phyloP scores from a whole-genome alignment of 2,888 invertebrate genomes.

The Celastrina argiolus region DNA sequence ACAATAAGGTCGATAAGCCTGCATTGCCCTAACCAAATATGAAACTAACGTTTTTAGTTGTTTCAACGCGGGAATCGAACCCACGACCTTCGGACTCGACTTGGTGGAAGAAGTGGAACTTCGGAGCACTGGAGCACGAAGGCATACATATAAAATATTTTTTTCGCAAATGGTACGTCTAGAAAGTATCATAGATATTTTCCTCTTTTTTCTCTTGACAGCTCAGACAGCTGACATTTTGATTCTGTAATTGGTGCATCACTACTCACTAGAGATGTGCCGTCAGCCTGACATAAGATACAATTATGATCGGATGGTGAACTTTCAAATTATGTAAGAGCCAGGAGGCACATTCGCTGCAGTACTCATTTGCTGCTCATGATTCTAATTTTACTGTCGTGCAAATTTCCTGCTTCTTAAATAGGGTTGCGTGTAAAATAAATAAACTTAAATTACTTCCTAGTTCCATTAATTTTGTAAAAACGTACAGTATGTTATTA shows the following conservation, averaged over 20 bases:
- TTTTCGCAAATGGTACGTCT: neutral
- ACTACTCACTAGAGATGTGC: constrained; percentile 1
- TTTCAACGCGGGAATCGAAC: too few relatives aligned
- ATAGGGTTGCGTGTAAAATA: neutral
- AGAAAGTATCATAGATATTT: neutral
- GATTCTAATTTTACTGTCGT: constrained; percentile 19
- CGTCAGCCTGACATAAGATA: constrained; percentile 20
- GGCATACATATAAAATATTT: too few relatives aligned
- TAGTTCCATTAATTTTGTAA: too few relatives aligned
- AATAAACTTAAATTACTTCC: neutral
- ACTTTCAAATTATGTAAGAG: constrained; percentile 21
- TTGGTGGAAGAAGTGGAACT: too few relatives aligned
- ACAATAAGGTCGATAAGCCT: too few relatives aligned
- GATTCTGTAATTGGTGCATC: constrained; percentile 3
- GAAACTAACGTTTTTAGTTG: too few relatives aligned
- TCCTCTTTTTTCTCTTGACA: neutral
- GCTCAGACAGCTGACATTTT: constrained; percentile 6
- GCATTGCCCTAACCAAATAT: too few relatives aligned
- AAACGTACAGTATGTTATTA: too few relatives aligned
- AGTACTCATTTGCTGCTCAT: constrained; percentile 1
- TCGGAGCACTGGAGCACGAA: too few relatives aligned
- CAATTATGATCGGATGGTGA: constrained; percentile 17
- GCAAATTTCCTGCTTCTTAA: constrained; percentile 14
- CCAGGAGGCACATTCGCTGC: neutral
- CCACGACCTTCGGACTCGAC: too few relatives aligned